These are phyloP conservation scores for Callimorpha dominula DNA, from an alignment of 2,888 invertebrate genomes.

Conservation along the genomic window DNA sequence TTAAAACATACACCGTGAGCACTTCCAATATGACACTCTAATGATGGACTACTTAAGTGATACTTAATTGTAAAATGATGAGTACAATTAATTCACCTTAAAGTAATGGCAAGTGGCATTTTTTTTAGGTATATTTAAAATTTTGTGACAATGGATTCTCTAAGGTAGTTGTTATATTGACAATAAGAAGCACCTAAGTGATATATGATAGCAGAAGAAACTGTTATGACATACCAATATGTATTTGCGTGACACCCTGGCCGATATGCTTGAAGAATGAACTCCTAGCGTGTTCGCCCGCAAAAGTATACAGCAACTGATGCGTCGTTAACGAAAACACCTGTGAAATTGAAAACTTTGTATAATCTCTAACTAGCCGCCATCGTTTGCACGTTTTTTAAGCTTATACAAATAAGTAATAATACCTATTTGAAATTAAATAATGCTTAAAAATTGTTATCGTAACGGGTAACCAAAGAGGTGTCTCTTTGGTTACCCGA, in stretches of 20 bases:
- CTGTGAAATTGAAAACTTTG: slow-evolving; percentile 76
- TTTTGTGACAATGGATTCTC: too few relatives aligned
- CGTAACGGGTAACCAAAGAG: too few relatives aligned
- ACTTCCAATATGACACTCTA: too few relatives aligned
- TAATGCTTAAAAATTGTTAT: too few relatives aligned
- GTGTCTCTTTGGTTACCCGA: too few relatives aligned
- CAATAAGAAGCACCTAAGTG: background rate
- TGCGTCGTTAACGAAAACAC: slow-evolving; percentile 97
- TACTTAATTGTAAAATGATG: too few relatives aligned
- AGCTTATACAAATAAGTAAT: too few relatives aligned
- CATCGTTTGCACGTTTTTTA: too few relatives aligned
- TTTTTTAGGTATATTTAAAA: too few relatives aligned
- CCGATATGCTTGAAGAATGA: slow-evolving; percentile 99
- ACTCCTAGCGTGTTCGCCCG: slow-evolving; percentile 97
- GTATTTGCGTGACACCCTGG: slow-evolving; percentile 98
- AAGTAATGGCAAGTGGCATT: background rate
- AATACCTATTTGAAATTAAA: too few relatives aligned
- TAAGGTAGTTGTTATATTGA: too few relatives aligned
- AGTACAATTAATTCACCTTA: background rate
- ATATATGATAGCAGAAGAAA: background rate
- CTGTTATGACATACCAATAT: slow-evolving; percentile 85
- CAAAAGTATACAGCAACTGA: slow-evolving; percentile 94
- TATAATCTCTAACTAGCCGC: background rate
- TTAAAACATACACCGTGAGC: background rate
- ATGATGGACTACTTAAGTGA: too few relatives aligned